Percentiles rank a stretch among this genome's conserved stretches.
phyloP scores from a whole-genome alignment of 2,888 invertebrate species.

The Pediacus dermestoides region DNA sequence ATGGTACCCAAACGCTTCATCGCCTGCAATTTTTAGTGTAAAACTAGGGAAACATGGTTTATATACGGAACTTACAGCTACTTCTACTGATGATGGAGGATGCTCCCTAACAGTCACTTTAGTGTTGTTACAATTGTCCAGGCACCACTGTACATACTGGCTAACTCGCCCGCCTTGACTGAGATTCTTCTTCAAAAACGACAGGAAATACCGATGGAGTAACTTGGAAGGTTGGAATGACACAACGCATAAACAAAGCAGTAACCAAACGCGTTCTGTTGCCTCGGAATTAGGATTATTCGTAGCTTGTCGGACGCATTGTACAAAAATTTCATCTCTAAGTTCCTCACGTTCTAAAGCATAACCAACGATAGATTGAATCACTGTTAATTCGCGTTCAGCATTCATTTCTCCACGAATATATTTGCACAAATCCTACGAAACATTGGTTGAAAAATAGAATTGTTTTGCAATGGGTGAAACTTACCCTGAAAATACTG shows the following conservation, averaged over 20 bases:
- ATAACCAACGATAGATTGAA: slow-evolving; percentile 79
- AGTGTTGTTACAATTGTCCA: slow-evolving; percentile 87
- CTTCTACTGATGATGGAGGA: slow-evolving; percentile 90
- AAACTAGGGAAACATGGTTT: too few relatives aligned
- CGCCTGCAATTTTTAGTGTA: slow-evolving; percentile 66
- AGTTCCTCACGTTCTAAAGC: slow-evolving; percentile 90
- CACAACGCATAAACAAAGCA: slow-evolving; percentile 85
- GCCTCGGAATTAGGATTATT: slow-evolving; percentile 84
- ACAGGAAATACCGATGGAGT: slow-evolving; percentile 74
- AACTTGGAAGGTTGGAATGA: slow-evolving; percentile 88
- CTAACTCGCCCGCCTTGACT: slow-evolving; percentile 65
- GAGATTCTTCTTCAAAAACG: slow-evolving; percentile 69
- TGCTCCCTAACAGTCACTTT: slow-evolving; percentile 76
- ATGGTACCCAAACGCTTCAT: slow-evolving; percentile 88
- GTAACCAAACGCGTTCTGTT: slow-evolving; percentile 81
- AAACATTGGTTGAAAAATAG: slow-evolving; percentile 18
- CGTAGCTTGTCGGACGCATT: slow-evolving; percentile 83
- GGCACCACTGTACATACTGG: slow-evolving; percentile 91
- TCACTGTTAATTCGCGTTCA: slow-evolving; percentile 76
- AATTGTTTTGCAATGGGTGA: too few relatives aligned
- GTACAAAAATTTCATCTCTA: slow-evolving; percentile 86
- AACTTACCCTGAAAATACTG: slow-evolving; percentile 79
- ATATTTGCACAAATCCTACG: slow-evolving; percentile 83
- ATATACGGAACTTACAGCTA: slow-evolving; percentile 70
- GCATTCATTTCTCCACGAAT: slow-evolving; percentile 83